Base-by-base conservation (phyloP, 92 coral and sea anemone genomes). In the Zoanthus sansibaricus region DNA sequence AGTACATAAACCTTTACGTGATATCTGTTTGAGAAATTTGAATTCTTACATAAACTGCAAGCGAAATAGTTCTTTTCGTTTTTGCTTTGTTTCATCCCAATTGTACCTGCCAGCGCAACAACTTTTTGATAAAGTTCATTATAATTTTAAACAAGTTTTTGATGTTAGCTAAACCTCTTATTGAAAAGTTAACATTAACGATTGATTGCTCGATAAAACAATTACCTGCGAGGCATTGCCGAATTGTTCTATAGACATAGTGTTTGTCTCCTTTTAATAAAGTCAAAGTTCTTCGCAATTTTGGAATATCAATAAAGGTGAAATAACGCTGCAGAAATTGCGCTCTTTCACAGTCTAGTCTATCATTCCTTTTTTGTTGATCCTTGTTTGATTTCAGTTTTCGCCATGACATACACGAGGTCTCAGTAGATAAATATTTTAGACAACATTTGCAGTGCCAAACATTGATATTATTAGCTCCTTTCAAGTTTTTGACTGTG, bases 331-430 rank as follows among this genome's bases (percentile, higher is more conserved):
- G 13, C 45, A 80, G 58, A 67, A 80, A 80, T 25, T 12, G 61
- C 14, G 85, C 85, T 80, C 85, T 62, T 64, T 80, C 85, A n/a
- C 42, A 18, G 46, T 80, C 85, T 20, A 11, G n/a, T 31, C 21
- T 62, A 12, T 37, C 14, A 31, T 80, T 72, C 20, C 66, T 42
- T 13, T 64, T 47, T 44, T 62, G 51, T 64, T 44, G 66, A 11
- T 11, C 25, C 17, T 59, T 80, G 85, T 80, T 80, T 18, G 66
- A 45, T 20, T 80, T 30, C 13, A 66, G 44, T 64, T 25, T 47
- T 33, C 45, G 74, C 85, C 85, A 80, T 37, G 20, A 49, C 73
- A 66, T 66, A 17, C 56, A 31, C 3, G 85, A 20, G 11, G 45
- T 64, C 46, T 80, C 85, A 0, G 62, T 45, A 17, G 73, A 10